Percentiles rank a stretch among this genome's conserved stretches.
Evolutionary conservation across 2,113 vertebrate species (phyloP).

Genomic region (Sisor rabdophorus): DNA sequence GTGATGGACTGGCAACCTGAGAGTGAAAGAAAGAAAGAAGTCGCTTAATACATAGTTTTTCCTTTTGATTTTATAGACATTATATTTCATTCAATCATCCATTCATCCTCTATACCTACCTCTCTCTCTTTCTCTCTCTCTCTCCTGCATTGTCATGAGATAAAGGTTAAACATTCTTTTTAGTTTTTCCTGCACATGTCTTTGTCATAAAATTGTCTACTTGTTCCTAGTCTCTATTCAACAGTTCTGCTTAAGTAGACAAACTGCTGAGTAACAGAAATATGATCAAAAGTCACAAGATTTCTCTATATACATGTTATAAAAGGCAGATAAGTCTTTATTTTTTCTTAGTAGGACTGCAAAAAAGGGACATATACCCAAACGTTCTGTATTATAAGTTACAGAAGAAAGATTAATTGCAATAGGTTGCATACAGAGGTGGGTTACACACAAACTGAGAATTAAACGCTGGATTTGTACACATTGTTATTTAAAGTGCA

Average conservation of each 20-base stretch:
- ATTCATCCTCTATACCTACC: neutral
- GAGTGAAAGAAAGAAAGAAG: no score
- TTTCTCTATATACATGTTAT: neutral
- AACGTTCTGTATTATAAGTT: neutral
- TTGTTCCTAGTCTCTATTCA: neutral
- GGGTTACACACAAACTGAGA: neutral
- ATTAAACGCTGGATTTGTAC: neutral
- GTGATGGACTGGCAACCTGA: no score
- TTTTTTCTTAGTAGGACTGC: neutral
- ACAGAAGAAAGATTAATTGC: neutral
- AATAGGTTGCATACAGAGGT: neutral
- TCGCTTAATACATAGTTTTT: no score
- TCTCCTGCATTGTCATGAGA: neutral
- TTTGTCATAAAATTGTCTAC: neutral
- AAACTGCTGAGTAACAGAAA: neutral
- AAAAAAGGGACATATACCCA: neutral
- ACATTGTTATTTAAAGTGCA: neutral
- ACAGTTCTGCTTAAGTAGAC: neutral
- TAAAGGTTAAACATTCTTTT: slow-evolving; percentile 1
- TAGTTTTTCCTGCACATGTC: neutral
- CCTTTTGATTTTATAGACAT: no score
- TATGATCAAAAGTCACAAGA: neutral
- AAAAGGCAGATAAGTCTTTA: no score
- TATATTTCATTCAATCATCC: no score
- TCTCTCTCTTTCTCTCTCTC: neutral